Base-by-base conservation (phyloP, 2,888 invertebrate species). In the Pyrochroa serraticornis region DNA sequence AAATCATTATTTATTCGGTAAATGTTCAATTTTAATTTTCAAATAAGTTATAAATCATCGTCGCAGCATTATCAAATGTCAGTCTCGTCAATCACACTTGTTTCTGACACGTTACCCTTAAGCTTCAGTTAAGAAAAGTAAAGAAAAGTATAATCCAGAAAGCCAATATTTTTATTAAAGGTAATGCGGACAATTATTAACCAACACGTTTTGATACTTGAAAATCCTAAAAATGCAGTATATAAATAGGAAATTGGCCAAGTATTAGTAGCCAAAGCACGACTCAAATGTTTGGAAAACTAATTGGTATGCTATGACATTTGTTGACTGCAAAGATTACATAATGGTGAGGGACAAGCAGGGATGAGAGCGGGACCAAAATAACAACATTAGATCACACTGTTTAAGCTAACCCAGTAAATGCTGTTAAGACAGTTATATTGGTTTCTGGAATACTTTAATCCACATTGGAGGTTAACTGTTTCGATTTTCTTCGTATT, bases 291-390 rank as follows among this genome's bases (percentile, higher is more conserved):
- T 59, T 59, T 50, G 50, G 45, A 53, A 51, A 47, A 54, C 55
- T 60, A 60, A 60, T 60, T 60, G 51, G 55, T 60, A 56, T 60
- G 54, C 60, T 46, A 46, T 39, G 41, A 49, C 52, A 57, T 47
- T 43, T 57, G 57, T 57, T 51, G 52, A 52, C 57, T 47, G 47
- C 47, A 52, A 52, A 38, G 47, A 51, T 58, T 58, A 47, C 52
- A 58, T 47, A 56, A 52, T 36, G 51, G 45, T 38, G 47, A 37
- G 47, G 34, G 47, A 56, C 45, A 50, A 48, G 41, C 45, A 56
- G 39, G 46, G 45, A 43, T 43, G 42, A 6, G 9, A 30, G 2
- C 44, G 34, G 31, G 48, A 44, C 33, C 9, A 14, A 50, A 31
- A 34, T 35, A 50, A 43, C n/a, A n/a, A n/a, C 50, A 43, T 50